Evolutionary conservation across 2,888 invertebrate genomes (phyloP).

Genomic region (Sesia bembeciformis): DNA sequence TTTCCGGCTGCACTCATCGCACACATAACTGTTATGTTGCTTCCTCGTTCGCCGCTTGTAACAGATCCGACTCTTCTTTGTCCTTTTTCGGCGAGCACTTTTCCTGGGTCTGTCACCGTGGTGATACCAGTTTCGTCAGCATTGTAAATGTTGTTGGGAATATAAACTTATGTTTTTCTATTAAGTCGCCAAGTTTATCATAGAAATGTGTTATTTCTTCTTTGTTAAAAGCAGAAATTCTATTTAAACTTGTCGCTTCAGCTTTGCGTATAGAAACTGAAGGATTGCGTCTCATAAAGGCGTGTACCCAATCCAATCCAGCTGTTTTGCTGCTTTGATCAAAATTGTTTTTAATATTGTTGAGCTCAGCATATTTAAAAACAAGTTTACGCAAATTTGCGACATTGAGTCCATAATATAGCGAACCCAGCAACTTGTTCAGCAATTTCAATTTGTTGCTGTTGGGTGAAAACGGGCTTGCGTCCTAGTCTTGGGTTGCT

Average conservation of each 20-base stretch:
- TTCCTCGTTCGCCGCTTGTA: constrained; percentile 21
- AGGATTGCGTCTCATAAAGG: constrained; percentile 3
- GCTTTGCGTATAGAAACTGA: constrained; percentile 8
- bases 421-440: constrained; percentile 5
- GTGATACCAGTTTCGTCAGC: background rate
- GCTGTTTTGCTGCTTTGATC: constrained; percentile 10
- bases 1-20: constrained; percentile 11
- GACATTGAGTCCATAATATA: constrained; percentile 2
- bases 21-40: constrained; percentile 13
- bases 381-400: constrained; percentile 5
- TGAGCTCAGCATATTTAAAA: constrained; percentile 1
- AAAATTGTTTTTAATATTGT: background rate
- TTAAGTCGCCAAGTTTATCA: constrained; percentile 8
- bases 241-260: constrained; percentile 12
- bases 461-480: constrained; percentile 9
- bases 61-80: constrained; percentile 22
- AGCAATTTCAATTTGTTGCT: constrained; percentile 8
- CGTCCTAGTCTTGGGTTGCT: constrained; percentile 9
- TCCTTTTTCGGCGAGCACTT: constrained; percentile 25
- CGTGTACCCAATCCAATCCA: constrained; percentile 12
- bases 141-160: constrained; percentile 2
- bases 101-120: constrained; percentile 15
- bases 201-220: constrained; percentile 20
- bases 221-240: constrained; percentile 28
- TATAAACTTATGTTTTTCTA: constrained; percentile 13